phyloP scores from a whole-genome alignment of 1,140 invertebrate genomes.

The Drosophila virilis region DNA sequence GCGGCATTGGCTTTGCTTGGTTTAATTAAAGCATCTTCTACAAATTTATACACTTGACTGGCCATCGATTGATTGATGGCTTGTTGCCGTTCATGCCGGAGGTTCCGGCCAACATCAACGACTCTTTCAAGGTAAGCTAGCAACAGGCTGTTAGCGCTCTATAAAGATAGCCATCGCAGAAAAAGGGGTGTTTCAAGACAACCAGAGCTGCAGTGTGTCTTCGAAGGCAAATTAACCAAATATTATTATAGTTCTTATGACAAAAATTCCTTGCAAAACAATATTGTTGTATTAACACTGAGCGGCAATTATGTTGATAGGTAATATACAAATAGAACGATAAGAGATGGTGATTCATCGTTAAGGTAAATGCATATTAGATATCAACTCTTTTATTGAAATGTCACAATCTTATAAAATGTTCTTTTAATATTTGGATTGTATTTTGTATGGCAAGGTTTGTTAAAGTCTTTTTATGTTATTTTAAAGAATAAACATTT shows the following conservation, averaged over 20 bases:
- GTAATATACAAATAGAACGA: no score
- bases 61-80: constrained; percentile 55
- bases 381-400: no score
- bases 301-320: no score
- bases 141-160: constrained; percentile 40
- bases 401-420: no score
- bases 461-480: no score
- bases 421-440: no score
- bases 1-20: constrained; percentile 9
- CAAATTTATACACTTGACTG: constrained; percentile 32
- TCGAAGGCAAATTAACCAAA: not conserved
- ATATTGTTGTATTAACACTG: no score
- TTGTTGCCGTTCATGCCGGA: constrained; percentile 7
- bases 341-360: no score
- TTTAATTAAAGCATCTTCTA: constrained; percentile 65
- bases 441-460: no score
- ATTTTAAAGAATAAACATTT: no score
- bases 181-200: not conserved
- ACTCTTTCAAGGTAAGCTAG: constrained; percentile 25
- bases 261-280: no score
- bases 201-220: not conserved
- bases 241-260: not conserved
- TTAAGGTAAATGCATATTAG: no score
- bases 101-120: not conserved
- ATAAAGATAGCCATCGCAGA: constrained; percentile 41